Evolutionary conservation across 2,113 vertebrate species (phyloP), one percentile per base, ranked within the genome.

Genomic region (Micromys minutus): DNA sequence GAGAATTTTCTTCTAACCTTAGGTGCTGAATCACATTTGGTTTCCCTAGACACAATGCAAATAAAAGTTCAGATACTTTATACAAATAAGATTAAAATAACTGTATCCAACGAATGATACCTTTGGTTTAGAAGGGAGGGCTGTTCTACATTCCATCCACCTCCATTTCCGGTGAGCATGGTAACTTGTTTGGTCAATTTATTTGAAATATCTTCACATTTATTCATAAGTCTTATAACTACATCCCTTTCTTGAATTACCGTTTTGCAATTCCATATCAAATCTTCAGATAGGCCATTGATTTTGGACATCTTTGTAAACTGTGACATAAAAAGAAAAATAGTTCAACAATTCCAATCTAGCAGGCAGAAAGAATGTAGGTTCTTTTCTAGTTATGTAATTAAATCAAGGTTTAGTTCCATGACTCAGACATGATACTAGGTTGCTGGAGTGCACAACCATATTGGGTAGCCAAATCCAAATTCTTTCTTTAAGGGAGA

Each of bases 141-240:
- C 3, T 99, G 99, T 36, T 99, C 97, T 94, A 98, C 98, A 75
- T 98, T 98, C 97, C 98, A 98, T 69, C 98, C 98, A 75, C 98
- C 98, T 87, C 98, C 97, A 74, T 97, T 98, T 95, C 96, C 97
- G 85, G 99, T 99, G 81, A 99, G 98, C 86, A 89, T 97, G 4
- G 99, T 99, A 87, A 99, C 99, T 97, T 99, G 99, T 71, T 98
- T 98, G 80, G 99, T 98, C 98, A 99, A 98, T 93, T 99, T 99
- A 93, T 98, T 98, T 97, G 99, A 99, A 98, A 99, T 99, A 1
- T 98, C 99, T 97, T 99, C 98, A 97, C 99, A 99, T 97, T 99
- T 99, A 96, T 98, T 99, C 99, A 99, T 99, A 59, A 99, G 99
- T 36, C 98, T 99, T 93, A 98, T 96, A 92, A 99, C 99, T n/a